Conservation (phyloP, 2,113 vertebrate species). For the Anoplopoma fimbria region DNA sequence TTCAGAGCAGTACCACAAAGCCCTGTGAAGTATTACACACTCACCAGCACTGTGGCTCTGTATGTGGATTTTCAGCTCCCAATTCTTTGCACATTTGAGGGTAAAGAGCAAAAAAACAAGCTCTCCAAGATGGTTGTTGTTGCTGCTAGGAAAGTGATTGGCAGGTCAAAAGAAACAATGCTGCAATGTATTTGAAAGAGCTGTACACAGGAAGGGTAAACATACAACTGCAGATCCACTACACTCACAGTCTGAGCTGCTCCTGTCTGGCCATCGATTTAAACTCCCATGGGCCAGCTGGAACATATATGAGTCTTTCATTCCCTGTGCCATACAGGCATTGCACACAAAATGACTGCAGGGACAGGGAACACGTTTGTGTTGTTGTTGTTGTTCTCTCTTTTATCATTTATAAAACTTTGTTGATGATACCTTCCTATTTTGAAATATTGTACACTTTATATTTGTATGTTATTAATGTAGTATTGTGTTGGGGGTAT, state of each 20-base stretch:
- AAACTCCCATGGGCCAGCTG: background rate
- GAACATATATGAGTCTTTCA: background rate
- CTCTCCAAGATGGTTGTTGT: background rate
- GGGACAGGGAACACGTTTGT: background rate
- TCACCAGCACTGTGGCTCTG: conserved; percentile 2
- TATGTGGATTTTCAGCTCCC: conserved; percentile 23
- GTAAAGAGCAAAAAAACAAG: background rate
- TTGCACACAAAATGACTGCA: background rate
- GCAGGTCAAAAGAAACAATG: background rate
- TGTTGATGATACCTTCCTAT: background rate
- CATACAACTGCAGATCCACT: background rate
- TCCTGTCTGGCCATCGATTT: background rate
- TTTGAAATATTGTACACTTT: background rate
- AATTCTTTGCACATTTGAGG: conserved; percentile 1
- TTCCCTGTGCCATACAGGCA: background rate
- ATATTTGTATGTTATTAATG: background rate
- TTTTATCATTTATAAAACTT: background rate
- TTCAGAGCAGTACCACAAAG: conserved; percentile 45
- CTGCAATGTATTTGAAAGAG: background rate
- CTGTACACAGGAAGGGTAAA: background rate
- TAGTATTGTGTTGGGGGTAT: background rate
- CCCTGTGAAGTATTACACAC: conserved; percentile 43
- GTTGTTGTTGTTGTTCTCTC: background rate
- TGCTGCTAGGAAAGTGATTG: background rate
- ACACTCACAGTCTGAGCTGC: background rate